These are phyloP conservation scores for Columba livia DNA, from an alignment of 2,113 vertebrate genomes.

Conservation along the genomic window DNA sequence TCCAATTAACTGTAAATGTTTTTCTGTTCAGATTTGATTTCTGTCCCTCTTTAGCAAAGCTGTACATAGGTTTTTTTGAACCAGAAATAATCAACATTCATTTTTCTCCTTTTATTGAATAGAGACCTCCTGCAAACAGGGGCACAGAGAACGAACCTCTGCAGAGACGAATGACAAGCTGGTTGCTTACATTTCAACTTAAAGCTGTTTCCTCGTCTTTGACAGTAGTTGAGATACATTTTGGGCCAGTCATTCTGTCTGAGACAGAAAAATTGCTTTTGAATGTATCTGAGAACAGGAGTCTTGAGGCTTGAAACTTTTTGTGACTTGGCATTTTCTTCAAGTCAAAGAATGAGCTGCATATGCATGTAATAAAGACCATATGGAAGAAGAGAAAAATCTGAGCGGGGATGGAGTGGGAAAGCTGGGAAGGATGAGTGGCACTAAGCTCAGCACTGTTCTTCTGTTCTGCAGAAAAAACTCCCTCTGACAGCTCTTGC, in stretches of 20 bases:
- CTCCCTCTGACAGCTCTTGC: constrained; percentile 91
- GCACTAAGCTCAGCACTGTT: neutral
- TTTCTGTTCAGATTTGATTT: neutral
- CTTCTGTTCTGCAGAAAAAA: constrained; percentile 85
- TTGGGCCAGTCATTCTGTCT: neutral
- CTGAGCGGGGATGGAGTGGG: neutral
- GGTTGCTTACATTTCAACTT: neutral
- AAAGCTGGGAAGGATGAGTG: neutral
- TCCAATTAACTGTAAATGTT: neutral
- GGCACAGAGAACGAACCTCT: neutral
- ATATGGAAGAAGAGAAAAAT: neutral
- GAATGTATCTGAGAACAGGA: neutral
- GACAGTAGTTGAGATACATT: fast-evolving
- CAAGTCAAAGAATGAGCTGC: neutral
- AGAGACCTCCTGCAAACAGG: neutral
- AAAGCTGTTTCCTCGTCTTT: neutral
- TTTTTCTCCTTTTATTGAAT: neutral
- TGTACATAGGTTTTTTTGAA: fast-evolving
- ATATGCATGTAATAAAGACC: neutral
- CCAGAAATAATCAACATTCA: neutral
- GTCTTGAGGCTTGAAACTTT: neutral
- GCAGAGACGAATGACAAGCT: neutral
- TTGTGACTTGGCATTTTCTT: constrained; percentile 5
- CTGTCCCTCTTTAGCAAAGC: neutral
- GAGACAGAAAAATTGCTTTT: neutral